Base-by-base conservation (phyloP, 2,888 invertebrate genomes). In the Tethea ocularis region DNA sequence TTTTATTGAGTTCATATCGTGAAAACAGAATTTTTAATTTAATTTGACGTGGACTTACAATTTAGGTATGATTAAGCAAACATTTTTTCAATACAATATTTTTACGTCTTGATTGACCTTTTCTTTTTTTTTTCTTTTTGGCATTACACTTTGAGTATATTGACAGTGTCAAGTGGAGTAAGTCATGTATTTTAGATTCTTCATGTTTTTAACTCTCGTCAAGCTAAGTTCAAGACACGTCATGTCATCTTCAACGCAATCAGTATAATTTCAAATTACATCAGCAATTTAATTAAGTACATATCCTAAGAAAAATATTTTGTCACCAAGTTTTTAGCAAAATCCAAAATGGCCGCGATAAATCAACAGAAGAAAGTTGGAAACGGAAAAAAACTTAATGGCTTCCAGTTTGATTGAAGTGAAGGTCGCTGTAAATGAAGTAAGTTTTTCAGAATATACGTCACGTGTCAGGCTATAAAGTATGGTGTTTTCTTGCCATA, bases 371-470 rank as follows among this genome's bases (percentile, higher is more conserved):
- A 53, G 57, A 63, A 69, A 69, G 62, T 71, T 64, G 58, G 57
- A 52, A 57, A 64, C 62, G 62, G 64, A 63, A 73, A 72, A 71
- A 71, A 53, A 36, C 57, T 67, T 69, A 72, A 72, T 71, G 69
- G 53, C 62, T 61, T 66, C 13, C 46, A 46, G 29, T 60, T 55
- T 71, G 73, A 72, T 72, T 68, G 64, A 66, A 63, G 67, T 69
- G 56, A 61, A 61, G 61, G 63, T 64, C 46, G 46, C 20, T 61
- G 56, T 59, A 54, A 54, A 54, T 54, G 54, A 54, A 54, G 33
- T 22, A 54, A 54, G 54, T 33, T 54, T 54, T 15, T 22, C 33
- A 4, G 54, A 22, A 36, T 36, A 54, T 54, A 54, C 36, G 33
- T 36, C 54, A 54, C 22, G 20, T 54, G 33, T 33, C 53, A 29